These are phyloP conservation scores for Danio aesculapii DNA, from an alignment of 2,797 vertebrate species.

Conservation along the genomic window DNA sequence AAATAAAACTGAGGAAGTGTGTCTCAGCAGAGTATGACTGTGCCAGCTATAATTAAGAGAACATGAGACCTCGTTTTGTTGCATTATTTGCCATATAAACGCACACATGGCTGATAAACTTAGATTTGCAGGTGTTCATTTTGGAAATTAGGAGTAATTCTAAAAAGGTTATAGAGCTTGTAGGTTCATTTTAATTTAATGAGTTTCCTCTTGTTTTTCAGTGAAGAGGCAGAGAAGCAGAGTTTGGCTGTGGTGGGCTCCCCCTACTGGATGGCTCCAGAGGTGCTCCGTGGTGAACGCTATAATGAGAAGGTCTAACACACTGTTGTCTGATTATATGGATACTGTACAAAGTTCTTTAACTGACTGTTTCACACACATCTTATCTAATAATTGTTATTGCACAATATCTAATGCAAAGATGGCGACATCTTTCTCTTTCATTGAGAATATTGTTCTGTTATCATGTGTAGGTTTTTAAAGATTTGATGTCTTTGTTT, in stretches of 20 bases:
- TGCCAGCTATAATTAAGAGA: constrained; percentile 22
- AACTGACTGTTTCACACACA: background rate
- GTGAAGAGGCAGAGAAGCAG: constrained; percentile 84
- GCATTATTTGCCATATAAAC: background rate
- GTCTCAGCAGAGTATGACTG: constrained; percentile 52
- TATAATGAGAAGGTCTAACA: constrained; percentile 92
- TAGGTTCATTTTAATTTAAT: background rate
- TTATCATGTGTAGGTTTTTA: background rate
- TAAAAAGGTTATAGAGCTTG: background rate
- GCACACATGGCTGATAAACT: background rate
- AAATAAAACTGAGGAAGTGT: constrained; percentile 74
- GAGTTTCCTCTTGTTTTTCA: constrained; percentile 62
- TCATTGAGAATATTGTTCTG: background rate
- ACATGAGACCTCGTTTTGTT: background rate
- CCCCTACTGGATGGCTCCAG: constrained; percentile 97
- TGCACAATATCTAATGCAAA: background rate
- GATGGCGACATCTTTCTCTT: background rate
- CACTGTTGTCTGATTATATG: background rate
- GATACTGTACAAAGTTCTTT: constrained; percentile 1
- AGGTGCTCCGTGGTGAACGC: constrained; percentile 90
- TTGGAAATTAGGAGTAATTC: background rate
- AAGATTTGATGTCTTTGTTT: background rate
- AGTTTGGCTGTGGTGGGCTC: constrained; percentile 92
- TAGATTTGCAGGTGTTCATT: background rate
- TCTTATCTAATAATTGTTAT: background rate